Conservation (phyloP, 2,797 vertebrate species). For the Taenioides sp. region DNA sequence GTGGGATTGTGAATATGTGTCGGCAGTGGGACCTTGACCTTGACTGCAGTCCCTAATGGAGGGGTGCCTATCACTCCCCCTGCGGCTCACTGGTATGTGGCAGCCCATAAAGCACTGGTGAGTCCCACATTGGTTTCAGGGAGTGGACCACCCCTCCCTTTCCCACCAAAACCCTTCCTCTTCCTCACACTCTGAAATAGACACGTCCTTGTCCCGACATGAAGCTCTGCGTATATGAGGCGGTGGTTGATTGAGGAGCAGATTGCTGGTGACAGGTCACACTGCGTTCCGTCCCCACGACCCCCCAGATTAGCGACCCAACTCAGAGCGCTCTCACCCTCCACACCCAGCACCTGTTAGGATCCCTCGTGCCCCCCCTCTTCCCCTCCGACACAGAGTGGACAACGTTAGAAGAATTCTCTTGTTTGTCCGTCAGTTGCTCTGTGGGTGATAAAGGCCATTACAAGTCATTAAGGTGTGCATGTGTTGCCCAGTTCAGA, state of each 20-base stretch:
- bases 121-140: slow-evolving; percentile 79
- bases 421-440: slow-evolving; percentile 70
- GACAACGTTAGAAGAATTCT: slow-evolving; percentile 62
- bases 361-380: slow-evolving; percentile 64
- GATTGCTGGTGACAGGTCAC: slow-evolving; percentile 86
- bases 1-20: slow-evolving; percentile 24
- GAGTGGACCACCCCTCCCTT: slow-evolving; percentile 62
- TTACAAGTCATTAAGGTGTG: slow-evolving; percentile 94
- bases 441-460: slow-evolving; percentile 91
- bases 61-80: slow-evolving; percentile 70
- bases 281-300: slow-evolving; percentile 76
- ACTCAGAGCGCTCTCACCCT: slow-evolving; percentile 48
- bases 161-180: slow-evolving; percentile 40
- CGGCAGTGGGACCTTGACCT: slow-evolving; percentile 73
- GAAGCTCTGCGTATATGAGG: slow-evolving; percentile 59
- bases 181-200: slow-evolving; percentile 81
- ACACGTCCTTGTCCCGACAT: slow-evolving; percentile 77
- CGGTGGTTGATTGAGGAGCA: slow-evolving; percentile 70
- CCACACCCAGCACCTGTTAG: slow-evolving; percentile 86
- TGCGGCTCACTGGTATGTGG: slow-evolving; percentile 68
- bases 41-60: slow-evolving; percentile 73
- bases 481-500: slow-evolving; percentile 68
- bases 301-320: slow-evolving; percentile 81
- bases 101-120: slow-evolving; percentile 81
- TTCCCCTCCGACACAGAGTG: slow-evolving; percentile 16